Percentiles rank a stretch among this genome's conserved stretches.
These are phyloP conservation scores for Gambusia holbrooki DNA, from an alignment of 2,113 vertebrate genomes.

Conservation along the genomic window DNA sequence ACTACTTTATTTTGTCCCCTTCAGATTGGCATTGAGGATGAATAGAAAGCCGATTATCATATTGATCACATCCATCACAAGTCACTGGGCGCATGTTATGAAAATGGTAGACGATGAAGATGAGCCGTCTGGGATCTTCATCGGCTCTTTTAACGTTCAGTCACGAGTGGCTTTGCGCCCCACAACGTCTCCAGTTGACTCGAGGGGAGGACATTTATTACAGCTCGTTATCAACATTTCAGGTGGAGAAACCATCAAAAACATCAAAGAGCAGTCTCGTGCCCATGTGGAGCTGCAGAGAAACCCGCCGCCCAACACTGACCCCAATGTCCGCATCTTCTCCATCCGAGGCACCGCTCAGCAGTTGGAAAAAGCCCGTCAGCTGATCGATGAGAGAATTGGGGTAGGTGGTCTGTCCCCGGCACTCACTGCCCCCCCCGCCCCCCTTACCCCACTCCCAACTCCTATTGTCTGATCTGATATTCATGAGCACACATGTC, in stretches of 20 bases:
- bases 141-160: neutral
- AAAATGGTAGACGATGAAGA: no score
- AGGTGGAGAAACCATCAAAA: slow-evolving; percentile 99
- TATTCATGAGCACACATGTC: slow-evolving; percentile 80
- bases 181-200: neutral
- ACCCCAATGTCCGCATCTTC: slow-evolving; percentile 93
- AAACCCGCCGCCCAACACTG: slow-evolving; percentile 95
- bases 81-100: no score
- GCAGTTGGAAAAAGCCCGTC: slow-evolving; percentile 94
- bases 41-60: neutral
- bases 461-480: slow-evolving; percentile 64
- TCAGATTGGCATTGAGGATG: neutral
- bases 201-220: neutral
- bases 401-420: slow-evolving; percentile 85
- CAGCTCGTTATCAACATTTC: slow-evolving; percentile 1
- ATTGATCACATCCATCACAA: no score
- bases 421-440: neutral
- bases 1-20: neutral
- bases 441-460: neutral
- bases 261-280: slow-evolving; percentile 98
- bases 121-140: neutral
- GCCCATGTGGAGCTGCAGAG: slow-evolving; percentile 97
- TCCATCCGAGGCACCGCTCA: slow-evolving; percentile 93
- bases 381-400: slow-evolving; percentile 98
- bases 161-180: neutral